Percentiles rank a stretch among this genome's conserved stretches.
These are phyloP conservation scores for Neosilurus mollespiculum DNA, from an alignment of 2,797 vertebrate species.

Conservation along the genomic window DNA sequence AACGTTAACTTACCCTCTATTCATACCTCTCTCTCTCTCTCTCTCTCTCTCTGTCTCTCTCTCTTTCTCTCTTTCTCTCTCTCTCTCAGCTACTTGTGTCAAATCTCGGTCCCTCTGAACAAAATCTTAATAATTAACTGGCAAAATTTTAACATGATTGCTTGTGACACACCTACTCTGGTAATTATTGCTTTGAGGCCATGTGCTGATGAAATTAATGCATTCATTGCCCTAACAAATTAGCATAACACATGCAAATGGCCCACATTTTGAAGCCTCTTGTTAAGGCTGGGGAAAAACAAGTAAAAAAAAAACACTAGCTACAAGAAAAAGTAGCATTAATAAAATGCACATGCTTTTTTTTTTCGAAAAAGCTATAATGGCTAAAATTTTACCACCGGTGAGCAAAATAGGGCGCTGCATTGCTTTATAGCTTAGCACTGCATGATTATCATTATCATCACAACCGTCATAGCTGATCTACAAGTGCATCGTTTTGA, in stretches of 20 bases:
- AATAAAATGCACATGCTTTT: slow-evolving; percentile 74
- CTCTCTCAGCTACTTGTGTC: slow-evolving; percentile 90
- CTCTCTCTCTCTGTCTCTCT: slow-evolving; percentile 73
- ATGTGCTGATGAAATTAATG: slow-evolving; percentile 99
- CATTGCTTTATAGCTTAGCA: slow-evolving; percentile 66
- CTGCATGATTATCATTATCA: slow-evolving; percentile 72
- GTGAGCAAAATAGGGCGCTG: slow-evolving; percentile 66
- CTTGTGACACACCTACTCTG: slow-evolving; percentile 99
- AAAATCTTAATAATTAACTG: slow-evolving; percentile 99
- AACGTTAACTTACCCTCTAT: slow-evolving; percentile 64
- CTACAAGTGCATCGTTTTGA: slow-evolving; percentile 68
- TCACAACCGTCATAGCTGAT: slow-evolving; percentile 73
- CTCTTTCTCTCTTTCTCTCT: slow-evolving; percentile 51
- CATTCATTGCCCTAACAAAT: slow-evolving; percentile 99
- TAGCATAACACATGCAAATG: slow-evolving; percentile 99
- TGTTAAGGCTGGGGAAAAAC: slow-evolving; percentile 55
- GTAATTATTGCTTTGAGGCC: slow-evolving; percentile 99
- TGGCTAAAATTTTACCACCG: slow-evolving; percentile 76
- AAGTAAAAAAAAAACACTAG: slow-evolving; percentile 30
- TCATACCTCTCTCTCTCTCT: slow-evolving; percentile 38
- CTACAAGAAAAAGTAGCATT: slow-evolving; percentile 57
- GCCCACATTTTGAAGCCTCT: slow-evolving; percentile 88
- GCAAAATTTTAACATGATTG: slow-evolving; percentile 97
- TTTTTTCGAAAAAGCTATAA: slow-evolving; percentile 69
- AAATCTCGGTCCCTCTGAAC: slow-evolving; percentile 90